Evolutionary conservation across 2,888 invertebrate species (phyloP).

Genomic region (Leucoma salicis): DNA sequence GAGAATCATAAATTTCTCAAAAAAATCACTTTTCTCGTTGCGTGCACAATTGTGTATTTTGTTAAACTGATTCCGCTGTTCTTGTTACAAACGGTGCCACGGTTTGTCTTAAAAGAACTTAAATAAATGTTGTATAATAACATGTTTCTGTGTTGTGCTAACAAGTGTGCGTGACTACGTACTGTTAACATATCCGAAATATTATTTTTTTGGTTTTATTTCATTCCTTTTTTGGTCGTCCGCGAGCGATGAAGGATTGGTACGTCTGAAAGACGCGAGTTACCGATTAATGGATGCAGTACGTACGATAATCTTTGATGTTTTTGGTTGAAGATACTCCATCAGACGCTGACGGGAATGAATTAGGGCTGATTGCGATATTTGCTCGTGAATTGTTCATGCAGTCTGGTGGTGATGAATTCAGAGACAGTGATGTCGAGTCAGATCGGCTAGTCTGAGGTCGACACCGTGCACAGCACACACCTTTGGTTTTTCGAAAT

Average conservation of each 20-base stretch:
- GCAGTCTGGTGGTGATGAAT: conserved; percentile 23
- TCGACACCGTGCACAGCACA: too few species aligned
- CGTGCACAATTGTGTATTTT: conserved; percentile 67
- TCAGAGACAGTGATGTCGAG: too few species aligned
- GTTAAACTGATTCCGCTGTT: conserved; percentile 52
- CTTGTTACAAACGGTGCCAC: conserved; percentile 45
- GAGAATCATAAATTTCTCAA: conserved; percentile 19
- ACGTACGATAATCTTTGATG: conserved; percentile 39
- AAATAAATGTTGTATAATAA: conserved; percentile 78
- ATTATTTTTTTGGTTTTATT: conserved; percentile 41
- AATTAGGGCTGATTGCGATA: conserved; percentile 34
- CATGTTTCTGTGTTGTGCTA: conserved; percentile 60
- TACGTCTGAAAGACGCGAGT: conserved; percentile 46
- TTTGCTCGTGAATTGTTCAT: too few species aligned
- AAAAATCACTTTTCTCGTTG: conserved; percentile 45
- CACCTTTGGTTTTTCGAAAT: too few species aligned
- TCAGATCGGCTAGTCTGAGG: too few species aligned
- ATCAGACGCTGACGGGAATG: conserved; percentile 34
- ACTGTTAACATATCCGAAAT: conserved; percentile 68
- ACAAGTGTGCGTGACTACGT: conserved; percentile 75
- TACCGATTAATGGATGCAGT: conserved; percentile 54
- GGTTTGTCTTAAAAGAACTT: conserved; percentile 61
- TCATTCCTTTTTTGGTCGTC: conserved; percentile 34
- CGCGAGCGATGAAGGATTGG: conserved; percentile 63
- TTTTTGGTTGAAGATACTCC: conserved; percentile 39